A percentile compares a stretch with the other conserved stretches of the same genome.
Evolutionary conservation across 1,140 invertebrate genomes (phyloP).

Genomic region (Drosophila pseudoobscura): DNA sequence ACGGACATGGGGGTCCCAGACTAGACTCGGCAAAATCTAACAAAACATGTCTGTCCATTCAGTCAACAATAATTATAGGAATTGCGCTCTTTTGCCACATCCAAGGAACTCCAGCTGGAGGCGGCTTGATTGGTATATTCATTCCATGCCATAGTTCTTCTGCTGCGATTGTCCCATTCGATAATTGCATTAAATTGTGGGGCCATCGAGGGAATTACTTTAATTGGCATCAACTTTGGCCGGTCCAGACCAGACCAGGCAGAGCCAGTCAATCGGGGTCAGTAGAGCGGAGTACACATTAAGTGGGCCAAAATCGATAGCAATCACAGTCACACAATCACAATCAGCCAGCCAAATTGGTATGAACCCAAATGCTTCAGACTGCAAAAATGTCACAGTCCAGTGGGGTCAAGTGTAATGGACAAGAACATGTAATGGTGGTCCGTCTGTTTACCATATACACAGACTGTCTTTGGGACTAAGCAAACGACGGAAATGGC

Average conservation of each 20-base stretch:
- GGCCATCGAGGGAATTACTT: constrained; percentile 31
- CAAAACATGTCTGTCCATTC: constrained; percentile 44
- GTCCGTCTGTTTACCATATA: constrained; percentile 32
- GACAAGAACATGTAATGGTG: constrained; percentile 31
- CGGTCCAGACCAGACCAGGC: constrained; percentile 24
- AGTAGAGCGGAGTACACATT: constrained; percentile 24
- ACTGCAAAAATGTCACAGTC: constrained; percentile 21
- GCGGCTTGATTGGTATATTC: not conserved
- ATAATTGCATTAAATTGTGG: constrained; percentile 18
- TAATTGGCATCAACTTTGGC: constrained; percentile 27
- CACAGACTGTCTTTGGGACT: constrained; percentile 21
- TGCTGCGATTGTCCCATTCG: not conserved
- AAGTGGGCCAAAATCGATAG: constrained; percentile 51
- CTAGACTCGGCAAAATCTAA: constrained; percentile 22
- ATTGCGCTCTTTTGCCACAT: constrained; percentile 13
- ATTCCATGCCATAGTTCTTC: not conserved
- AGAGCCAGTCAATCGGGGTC: constrained; percentile 31
- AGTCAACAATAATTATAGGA: constrained; percentile 41
- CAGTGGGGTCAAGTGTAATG: constrained; percentile 39
- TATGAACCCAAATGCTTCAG: constrained; percentile 41
- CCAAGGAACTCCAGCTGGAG: not conserved
- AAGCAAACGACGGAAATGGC: constrained; percentile 38
- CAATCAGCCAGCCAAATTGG: constrained; percentile 9
- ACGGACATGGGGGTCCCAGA: constrained; percentile 25
- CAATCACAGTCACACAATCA: constrained; percentile 35